These are phyloP conservation scores for Ivindomyrus marchei DNA, from an alignment of 2,113 vertebrate genomes.

Conservation along the genomic window DNA sequence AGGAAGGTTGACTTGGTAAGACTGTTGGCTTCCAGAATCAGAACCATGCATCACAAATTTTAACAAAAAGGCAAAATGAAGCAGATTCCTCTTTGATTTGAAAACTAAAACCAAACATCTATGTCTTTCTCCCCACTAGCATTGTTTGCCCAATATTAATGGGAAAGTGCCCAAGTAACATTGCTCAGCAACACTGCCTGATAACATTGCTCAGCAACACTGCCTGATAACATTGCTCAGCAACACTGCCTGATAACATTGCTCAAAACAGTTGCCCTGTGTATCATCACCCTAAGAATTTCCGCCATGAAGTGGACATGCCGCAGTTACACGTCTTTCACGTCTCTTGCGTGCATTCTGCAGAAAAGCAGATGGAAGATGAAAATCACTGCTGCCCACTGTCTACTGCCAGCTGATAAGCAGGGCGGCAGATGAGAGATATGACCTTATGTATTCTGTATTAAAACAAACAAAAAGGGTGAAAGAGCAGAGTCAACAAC, in stretches of 20 bases:
- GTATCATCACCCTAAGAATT: neutral
- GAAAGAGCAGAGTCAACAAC: neutral
- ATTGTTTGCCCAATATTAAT: neutral
- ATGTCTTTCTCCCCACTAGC: neutral
- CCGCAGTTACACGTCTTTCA: neutral
- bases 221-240: neutral
- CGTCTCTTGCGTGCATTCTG: neutral
- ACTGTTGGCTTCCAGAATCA: neutral
- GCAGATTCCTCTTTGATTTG: neutral
- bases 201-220: too few relatives aligned
- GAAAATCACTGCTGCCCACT: neutral
- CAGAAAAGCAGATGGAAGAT: neutral
- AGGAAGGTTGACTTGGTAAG: neutral
- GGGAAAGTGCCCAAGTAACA: neutral
- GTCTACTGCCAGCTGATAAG: neutral
- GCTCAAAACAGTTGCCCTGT: neutral
- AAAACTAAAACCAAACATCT: neutral
- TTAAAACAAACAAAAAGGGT: neutral
- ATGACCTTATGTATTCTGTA: neutral
- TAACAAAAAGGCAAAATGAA: neutral
- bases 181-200: too few relatives aligned
- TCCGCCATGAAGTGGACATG: neutral
- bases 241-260: neutral
- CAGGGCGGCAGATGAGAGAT: neutral
- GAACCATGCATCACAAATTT: neutral